Evolutionary conservation across 2,888 invertebrate species (phyloP), one percentile per base, ranked within the genome.

Genomic region (Corbicula japonica): DNA sequence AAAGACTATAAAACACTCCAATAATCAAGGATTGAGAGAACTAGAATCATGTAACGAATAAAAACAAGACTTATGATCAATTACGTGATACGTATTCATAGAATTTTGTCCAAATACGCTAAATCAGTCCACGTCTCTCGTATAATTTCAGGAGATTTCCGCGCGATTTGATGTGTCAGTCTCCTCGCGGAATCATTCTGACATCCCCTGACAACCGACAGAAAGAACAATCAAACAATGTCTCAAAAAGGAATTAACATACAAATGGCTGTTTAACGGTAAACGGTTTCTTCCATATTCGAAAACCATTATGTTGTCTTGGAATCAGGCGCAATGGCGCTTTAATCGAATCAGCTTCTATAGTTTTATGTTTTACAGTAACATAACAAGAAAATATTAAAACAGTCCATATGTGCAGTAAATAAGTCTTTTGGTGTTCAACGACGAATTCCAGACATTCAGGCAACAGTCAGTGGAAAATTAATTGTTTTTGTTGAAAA

Each of bases 251-350:
- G 76, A 72, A 83, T 83, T 83, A 83, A 62, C 83, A 83, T 83
- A 83, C 75, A 83, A 83, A 83, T 83, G 80, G 80, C 65, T 83
- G 73, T 80, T 83, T 83, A 80, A 38, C 66, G 66, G 66, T 30
- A 54, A 66, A 66, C 48, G 52, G 54, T 66, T 66, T 66, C 66
- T 26, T n/a, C 52, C 35, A 32, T 48, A 48, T 61, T 70, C 48
- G 48, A 46, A 46, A 60, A 60, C 60, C 60, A 70, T 70, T 70
- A 54, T 50, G 54, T 34, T n/a, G 34, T 32, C 56, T 18, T 34
- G 32, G 34, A 56, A 34, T 56, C 56, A n/a, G n/a, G n/a, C n/a
- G n/a, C n/a, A n/a, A n/a, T n/a, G n/a, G n/a, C n/a, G n/a, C n/a
- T n/a, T n/a, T n/a, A n/a, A n/a, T n/a, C n/a, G n/a, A n/a, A n/a